Evolutionary conservation across 2,797 vertebrate species (phyloP), one percentile per base, ranked within the genome.

Genomic region (Bradypodion ventrale): DNA sequence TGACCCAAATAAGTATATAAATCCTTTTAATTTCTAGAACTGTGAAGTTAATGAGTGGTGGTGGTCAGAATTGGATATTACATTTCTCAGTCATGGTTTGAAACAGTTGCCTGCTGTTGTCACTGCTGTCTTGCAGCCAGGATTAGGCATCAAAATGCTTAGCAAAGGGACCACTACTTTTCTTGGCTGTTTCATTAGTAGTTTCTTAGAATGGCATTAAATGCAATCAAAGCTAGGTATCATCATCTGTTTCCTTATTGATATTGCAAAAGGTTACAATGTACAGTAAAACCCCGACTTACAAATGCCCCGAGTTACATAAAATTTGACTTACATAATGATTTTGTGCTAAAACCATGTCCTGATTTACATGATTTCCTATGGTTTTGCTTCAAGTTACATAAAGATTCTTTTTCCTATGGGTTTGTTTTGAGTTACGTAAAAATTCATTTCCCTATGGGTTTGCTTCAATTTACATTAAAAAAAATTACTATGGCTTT

Each of bases 181-280:
- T 21, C 1, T 1, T 80, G 56, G 27, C 23, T 60, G 5, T 62
- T 79, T 65, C 19, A 66, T 49, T 79, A 12, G 3, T 80, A 9
- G 66, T 80, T 69, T 42, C 9, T 60, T 42, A 32, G 23, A 83
- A 70, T 60, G 7, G 21, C 60, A 46, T 84, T 60, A n/a, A 74
- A 66, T 29, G 6, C 29, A 65, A 2, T 40, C 15, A 46, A 73
- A 32, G 12, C 70, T 37, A 72, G 16, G 40, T 74, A 42, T 66
- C 35, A 27, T 2, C 81, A 4, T 91, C 9, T 85, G 23, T 86
- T 27, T 85, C 0, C 23, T 74, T 40, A 56, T 69, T 66, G 27
- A 68, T 72, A 29, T 35, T 59, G 29, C 52, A 56, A 19, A 56
- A 56, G 52, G 9, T 56, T 56, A 29, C 40, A 70, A 70, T 23